Percentiles rank a stretch among this genome's conserved stretches.
phyloP scores from a whole-genome alignment of 2,797 vertebrate species.

The Bryconaethiops microstoma region DNA sequence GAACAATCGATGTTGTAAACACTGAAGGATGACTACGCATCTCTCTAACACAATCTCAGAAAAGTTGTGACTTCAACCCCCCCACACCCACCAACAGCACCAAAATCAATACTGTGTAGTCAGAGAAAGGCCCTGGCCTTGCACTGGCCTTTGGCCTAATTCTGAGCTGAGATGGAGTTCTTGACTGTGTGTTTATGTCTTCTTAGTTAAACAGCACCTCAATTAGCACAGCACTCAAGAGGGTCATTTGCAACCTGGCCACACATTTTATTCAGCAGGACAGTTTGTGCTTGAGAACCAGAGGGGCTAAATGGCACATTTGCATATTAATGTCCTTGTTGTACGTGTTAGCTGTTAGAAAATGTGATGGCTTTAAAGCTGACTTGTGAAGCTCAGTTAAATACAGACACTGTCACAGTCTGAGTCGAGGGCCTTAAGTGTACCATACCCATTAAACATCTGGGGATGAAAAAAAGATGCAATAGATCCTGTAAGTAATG shows the following conservation, averaged over 20 bases:
- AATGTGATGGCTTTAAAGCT: constrained; percentile 60
- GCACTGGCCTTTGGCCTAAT: constrained; percentile 4
- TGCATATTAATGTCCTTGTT: constrained; percentile 63
- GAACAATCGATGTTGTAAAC: not conserved
- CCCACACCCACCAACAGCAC: too few relatives aligned
- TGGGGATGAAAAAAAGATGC: too few relatives aligned
- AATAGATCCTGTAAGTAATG: too few relatives aligned
- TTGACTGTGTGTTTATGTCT: constrained; percentile 46
- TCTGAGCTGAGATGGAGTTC: constrained; percentile 3
- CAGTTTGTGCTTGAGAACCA: constrained; percentile 49
- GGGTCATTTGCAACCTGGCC: constrained; percentile 71
- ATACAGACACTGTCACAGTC: constrained; percentile 20
- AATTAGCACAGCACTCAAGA: constrained; percentile 65
- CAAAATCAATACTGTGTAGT: not conserved
- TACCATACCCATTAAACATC: too few relatives aligned
- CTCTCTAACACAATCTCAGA: not conserved
- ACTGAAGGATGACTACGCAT: not conserved
- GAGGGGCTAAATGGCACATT: constrained; percentile 63
- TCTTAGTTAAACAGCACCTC: constrained; percentile 62
- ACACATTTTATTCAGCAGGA: constrained; percentile 30
- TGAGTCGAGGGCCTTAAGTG: too few relatives aligned
- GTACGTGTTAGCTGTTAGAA: constrained; percentile 59
- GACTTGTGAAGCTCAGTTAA: constrained; percentile 52
- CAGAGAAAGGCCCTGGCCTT: constrained; percentile 10
- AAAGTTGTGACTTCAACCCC: not conserved